A percentile compares a stretch with the other conserved stretches of the same genome.
These are phyloP conservation scores for Andrena camellia DNA, from an alignment of 2,888 invertebrate species.

Conservation along the genomic window DNA sequence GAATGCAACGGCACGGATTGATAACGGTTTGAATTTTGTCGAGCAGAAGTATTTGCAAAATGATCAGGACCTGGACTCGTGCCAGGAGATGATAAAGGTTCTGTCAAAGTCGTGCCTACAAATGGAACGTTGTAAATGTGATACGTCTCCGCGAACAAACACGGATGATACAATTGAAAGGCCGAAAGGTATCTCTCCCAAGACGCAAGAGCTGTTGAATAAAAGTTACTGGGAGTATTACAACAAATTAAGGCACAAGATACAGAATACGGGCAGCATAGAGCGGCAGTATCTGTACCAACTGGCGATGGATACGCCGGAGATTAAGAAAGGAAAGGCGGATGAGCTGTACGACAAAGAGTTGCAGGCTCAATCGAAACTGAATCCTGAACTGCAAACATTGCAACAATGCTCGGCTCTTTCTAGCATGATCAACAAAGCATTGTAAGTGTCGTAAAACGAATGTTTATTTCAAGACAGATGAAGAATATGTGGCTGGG, in stretches of 20 bases:
- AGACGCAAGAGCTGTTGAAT: conserved; percentile 77
- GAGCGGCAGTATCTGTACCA: conserved; percentile 68
- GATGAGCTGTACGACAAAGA: conserved; percentile 35
- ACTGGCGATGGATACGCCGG: conserved; percentile 64
- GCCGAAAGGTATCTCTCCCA: conserved; percentile 70
- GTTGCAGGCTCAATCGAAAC: conserved; percentile 39
- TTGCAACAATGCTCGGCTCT: conserved; percentile 77
- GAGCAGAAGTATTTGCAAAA: conserved; percentile 20
- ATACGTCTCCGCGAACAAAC: conserved; percentile 48
- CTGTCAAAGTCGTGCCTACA: conserved; percentile 16
- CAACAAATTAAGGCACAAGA: conserved; percentile 71
- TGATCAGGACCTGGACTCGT: not conserved
- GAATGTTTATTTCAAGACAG: not conserved
- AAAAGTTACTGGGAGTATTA: conserved; percentile 81
- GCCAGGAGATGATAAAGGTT: conserved; percentile 11
- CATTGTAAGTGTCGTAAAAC: conserved; percentile 69
- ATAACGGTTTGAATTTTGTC: not conserved
- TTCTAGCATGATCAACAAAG: conserved; percentile 79
- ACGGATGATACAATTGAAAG: conserved; percentile 42
- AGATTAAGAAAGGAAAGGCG: conserved; percentile 64
- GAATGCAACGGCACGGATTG: conserved; percentile 2
- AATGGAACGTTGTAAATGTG: conserved; percentile 29
- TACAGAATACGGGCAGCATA: conserved; percentile 40
- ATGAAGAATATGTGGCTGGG: not conserved
- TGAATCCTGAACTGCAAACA: conserved; percentile 69